These are phyloP conservation scores for Triplophysa yarkandensis DNA, from an alignment of 2,797 vertebrate genomes.

Conservation along the genomic window DNA sequence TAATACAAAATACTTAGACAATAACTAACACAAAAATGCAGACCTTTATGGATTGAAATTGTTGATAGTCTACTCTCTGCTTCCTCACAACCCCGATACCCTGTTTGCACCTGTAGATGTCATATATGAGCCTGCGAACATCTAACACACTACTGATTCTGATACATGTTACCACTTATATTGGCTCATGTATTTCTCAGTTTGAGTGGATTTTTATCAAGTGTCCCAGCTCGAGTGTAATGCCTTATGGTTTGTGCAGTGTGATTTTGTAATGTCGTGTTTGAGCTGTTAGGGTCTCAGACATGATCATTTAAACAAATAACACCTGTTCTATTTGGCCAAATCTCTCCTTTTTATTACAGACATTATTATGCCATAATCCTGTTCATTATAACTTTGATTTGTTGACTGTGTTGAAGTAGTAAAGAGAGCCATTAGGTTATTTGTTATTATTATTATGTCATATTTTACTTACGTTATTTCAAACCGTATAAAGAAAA, in stretches of 20 bases:
- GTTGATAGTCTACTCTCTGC: not conserved
- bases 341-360: conserved; percentile 70
- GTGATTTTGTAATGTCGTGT: conserved; percentile 2
- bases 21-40: no score
- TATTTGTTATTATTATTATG: conserved; percentile 61
- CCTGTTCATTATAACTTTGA: conserved; percentile 61
- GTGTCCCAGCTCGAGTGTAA: not conserved
- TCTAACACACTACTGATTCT: not conserved
- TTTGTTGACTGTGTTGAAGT: conserved; percentile 69
- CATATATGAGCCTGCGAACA: not conserved
- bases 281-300: conserved; percentile 19
- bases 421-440: conserved; percentile 67
- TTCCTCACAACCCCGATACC: not conserved
- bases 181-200: not conserved
- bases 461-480: conserved; percentile 65
- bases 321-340: conserved; percentile 71
- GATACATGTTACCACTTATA: not conserved
- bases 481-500: not conserved
- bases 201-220: not conserved
- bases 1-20: no score
- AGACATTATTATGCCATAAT: conserved; percentile 70
- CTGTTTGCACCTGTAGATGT: not conserved
- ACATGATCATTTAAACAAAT: conserved; percentile 53
- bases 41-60: no score
- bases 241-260: conserved; percentile 7